Percentiles rank a stretch among this genome's conserved stretches.
These are phyloP conservation scores for Drosophila pallidifrons DNA, from an alignment of 1,140 invertebrate species.

Conservation along the genomic window DNA sequence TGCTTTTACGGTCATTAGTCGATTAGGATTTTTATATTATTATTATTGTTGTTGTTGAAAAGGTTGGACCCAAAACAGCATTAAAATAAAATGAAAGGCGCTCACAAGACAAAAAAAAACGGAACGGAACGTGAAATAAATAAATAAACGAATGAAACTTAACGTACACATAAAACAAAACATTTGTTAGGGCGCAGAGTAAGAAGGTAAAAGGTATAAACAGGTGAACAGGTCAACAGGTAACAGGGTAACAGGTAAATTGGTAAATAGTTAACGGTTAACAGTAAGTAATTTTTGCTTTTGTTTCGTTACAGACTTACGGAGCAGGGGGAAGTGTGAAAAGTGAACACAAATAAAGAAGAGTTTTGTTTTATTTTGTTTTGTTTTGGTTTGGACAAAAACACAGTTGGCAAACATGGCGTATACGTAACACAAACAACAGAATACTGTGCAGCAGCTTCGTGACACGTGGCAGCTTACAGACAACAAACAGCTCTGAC, in stretches of 20 bases:
- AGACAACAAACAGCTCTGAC: neutral
- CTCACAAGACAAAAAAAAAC: conserved; percentile 64
- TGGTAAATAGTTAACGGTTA: conserved; percentile 68
- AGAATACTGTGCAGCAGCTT: conserved; percentile 44
- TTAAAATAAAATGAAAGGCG: conserved; percentile 75
- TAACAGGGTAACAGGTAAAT: conserved; percentile 54
- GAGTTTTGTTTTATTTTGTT: conserved; percentile 38
- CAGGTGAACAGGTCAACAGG: conserved; percentile 63
- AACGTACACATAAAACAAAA: conserved; percentile 58
- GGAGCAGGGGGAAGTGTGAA: conserved; percentile 78
- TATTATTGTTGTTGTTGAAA: conserved; percentile 39
- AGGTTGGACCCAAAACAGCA: conserved; percentile 74
- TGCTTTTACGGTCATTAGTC: conserved; percentile 38
- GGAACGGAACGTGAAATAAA: conserved; percentile 36
- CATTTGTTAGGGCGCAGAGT: conserved; percentile 35
- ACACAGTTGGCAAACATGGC: conserved; percentile 61
- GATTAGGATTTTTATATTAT: conserved; percentile 40
- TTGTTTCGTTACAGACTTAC: conserved; percentile 64
- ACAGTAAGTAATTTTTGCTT: conserved; percentile 54
- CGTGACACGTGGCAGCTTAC: conserved; percentile 29
- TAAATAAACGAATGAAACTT: conserved; percentile 51
- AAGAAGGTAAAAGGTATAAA: conserved; percentile 20
- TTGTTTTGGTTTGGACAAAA: conserved; percentile 44
- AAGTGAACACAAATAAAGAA: conserved; percentile 81
- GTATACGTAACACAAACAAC: conserved; percentile 47